Percentiles rank a stretch among this genome's conserved stretches.
Evolutionary conservation across 2,113 vertebrate species (phyloP).

Genomic region (Muscicapa adusta): DNA sequence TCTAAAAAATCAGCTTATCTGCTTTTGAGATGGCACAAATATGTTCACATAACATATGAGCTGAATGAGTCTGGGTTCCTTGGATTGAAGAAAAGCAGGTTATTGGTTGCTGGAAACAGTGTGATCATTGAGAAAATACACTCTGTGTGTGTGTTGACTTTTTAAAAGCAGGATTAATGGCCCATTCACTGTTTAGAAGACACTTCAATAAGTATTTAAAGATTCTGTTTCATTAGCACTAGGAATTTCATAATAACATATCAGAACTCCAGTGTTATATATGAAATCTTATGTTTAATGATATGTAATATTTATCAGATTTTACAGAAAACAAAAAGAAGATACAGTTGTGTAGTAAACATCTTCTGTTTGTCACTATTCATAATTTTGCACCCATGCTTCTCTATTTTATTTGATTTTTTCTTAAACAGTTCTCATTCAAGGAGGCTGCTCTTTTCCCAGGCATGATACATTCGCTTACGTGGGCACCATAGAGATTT

Average conservation of each 20-base stretch:
- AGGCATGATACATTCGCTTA: not conserved
- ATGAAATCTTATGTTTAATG: not conserved
- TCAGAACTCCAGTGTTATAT: not conserved
- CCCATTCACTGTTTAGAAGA: not conserved
- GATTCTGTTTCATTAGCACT: not conserved
- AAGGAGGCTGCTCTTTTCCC: not conserved
- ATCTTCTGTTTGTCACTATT: not conserved
- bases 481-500: not conserved
- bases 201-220: not conserved
- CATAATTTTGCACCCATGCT: not conserved
- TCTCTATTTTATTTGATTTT: not conserved
- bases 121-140: not conserved
- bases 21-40: not conserved
- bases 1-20: not conserved
- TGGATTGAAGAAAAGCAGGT: not conserved
- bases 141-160: not conserved
- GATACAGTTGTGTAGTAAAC: rapidly evolving
- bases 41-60: not conserved
- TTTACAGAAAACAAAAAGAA: not conserved
- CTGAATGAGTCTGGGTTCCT: not conserved
- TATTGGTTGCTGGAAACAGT: not conserved
- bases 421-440: not conserved
- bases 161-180: not conserved
- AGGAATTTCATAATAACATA: not conserved
- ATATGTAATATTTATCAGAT: not conserved